Base-by-base conservation (phyloP, 2,113 vertebrate species). In the Pituophis catenifer region DNA sequence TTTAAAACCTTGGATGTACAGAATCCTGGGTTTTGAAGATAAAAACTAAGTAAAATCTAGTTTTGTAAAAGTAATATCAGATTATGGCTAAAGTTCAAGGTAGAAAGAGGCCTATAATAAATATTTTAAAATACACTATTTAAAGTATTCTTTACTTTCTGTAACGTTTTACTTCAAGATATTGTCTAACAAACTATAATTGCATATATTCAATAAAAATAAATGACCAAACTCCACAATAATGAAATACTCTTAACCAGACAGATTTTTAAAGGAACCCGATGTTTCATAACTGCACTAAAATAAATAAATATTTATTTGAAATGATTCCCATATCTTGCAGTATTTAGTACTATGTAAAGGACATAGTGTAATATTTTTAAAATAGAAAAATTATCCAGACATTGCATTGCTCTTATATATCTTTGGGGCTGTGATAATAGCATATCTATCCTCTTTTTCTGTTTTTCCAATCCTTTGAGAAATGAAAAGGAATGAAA, bases 401-500 rank as follows among this genome's bases (percentile, higher is more conserved):
- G 15, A 81, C 6, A 52, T 9, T 52, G 26, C 26, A 29, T 65
- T 24, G 65, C 59, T n/a, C 5, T n/a, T 26, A 62, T 33, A 29
- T 53, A 75, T 70, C 21, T 29, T 52, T 26, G 33, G 44, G 0
- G 1, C 59, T 52, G 4, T 58, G 33, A 11, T 57, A 23, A 33
- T 57, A 33, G 19, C n/a, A 57, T 19, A 38, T 44, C 5, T 62
- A 48, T 58, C 38, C 7, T 89, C 57, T 13, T 59, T 44, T 59
- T 62, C 57, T 38, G 2, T 48, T 57, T 44, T n/a, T 44, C 21
- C 21, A 58, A 6, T 21, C 53, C 24, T 38, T 21, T 53, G 52
- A 33, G 92, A 48, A 8, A 70, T 24, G 62, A 89, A 95, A 95
- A n/a, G 89, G 91, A 94, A 93, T 94, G 23, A 29, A 62, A 62